Evolutionary conservation across 2,888 invertebrate species (phyloP), one percentile per base, ranked within the genome.

Genomic region (Ormyrus rosae): DNA sequence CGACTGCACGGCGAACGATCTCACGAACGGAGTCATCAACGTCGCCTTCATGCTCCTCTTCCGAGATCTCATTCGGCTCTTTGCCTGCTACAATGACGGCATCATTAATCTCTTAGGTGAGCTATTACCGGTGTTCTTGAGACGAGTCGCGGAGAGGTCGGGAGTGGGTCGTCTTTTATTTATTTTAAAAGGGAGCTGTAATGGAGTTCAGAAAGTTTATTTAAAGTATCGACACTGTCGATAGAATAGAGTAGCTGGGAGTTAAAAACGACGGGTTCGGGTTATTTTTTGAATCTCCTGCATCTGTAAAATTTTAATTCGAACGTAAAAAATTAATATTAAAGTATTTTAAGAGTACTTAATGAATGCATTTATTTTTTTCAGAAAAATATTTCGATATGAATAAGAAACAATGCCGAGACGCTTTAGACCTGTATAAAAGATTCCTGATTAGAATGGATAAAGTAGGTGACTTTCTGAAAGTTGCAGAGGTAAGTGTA

Each of bases 41-140:
- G 98, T 99, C 94, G 97, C 98, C 90, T 99, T 99, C 92, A 98
- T 99, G 96, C 93, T 99, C 85, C 94, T 99, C 83, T 99, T 99
- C 92, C 95, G 99, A 91, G 99, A 99, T 94, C 95, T 99, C 90
- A 99, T 99, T 90, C 95, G 99, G 84, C 93, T 99, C 86, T 99
- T 99, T 92, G 99, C 99, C 82, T 99, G 99, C 92, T 99, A 99
- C 93, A 99, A 99, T 92, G 99, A 99, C 92, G 99, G 99, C 85
- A 98, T 99, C 87, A 99, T 99, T 88, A 99, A 99, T 92, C 94
- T 99, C 85, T 93, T 99, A 92, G 95, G 95, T 95, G 90, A 90
- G 34, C 34, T 34, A 34, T 34, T 34, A 34, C 34, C 34, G 34
- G 3, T 34, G 2, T 34, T 34, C 34, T 34, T 34, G 34, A 34